Evolutionary conservation across 2,113 vertebrate genomes (phyloP).

Genomic region (Tympanuchus pallidicinctus): DNA sequence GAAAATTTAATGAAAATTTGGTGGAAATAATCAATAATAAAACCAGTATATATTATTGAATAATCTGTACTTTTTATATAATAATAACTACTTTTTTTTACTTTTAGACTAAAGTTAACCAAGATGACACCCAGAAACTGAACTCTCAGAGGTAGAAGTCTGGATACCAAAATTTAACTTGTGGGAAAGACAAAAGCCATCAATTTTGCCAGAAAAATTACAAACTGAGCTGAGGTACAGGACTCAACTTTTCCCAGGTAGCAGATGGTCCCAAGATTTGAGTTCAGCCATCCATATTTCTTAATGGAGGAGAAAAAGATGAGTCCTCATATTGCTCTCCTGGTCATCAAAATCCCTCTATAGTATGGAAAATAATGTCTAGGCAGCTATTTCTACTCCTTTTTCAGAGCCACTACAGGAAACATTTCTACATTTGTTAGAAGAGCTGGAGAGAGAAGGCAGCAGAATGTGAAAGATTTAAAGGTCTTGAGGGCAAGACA

Average conservation of each 20-base stretch:
- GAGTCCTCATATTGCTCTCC: not conserved
- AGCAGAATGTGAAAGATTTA: not conserved
- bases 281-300: not conserved
- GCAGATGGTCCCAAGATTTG: not conserved
- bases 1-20: not conserved
- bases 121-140: not conserved
- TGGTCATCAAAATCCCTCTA: not conserved
- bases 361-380: not conserved
- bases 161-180: not conserved
- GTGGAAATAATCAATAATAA: not conserved
- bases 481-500: not conserved
- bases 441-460: not conserved
- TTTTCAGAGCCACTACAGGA: not conserved
- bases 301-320: not conserved
- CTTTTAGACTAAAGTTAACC: not conserved
- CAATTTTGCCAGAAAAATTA: not conserved
- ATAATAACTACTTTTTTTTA: not conserved
- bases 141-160: not conserved
- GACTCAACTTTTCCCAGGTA: not conserved
- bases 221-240: not conserved
- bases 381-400: rapidly evolving
- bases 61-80: not conserved
- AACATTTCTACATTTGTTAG: not conserved
- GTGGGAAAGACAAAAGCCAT: not conserved
- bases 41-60: not conserved